Conservation (phyloP, 2,888 invertebrate species). For the Nomada fabriciana region DNA sequence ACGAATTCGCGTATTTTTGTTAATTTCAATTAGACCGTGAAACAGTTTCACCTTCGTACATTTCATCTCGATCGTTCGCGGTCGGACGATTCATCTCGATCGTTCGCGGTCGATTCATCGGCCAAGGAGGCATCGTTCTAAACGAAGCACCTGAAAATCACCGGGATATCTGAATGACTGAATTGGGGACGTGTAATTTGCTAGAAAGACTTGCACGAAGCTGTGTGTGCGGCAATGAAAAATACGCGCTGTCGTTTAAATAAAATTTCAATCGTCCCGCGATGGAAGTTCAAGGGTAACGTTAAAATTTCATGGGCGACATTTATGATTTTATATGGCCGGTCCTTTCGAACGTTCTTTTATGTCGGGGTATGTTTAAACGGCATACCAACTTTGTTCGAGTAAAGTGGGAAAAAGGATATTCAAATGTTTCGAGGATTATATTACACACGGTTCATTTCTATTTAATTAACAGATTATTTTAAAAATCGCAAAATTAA, state of each 20-base stretch:
- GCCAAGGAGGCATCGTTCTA: background rate
- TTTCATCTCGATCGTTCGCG: background rate
- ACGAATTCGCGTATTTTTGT: conserved; percentile 5
- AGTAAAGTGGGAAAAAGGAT: too few relatives aligned
- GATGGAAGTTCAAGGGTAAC: conserved; percentile 12
- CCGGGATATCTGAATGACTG: background rate
- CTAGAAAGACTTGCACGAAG: too few relatives aligned
- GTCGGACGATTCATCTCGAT: background rate
- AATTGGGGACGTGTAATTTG: background rate
- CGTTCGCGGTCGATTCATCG: background rate
- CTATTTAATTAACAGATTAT: too few relatives aligned
- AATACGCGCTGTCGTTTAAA: background rate
- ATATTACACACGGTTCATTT: too few relatives aligned
- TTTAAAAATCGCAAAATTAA: too few relatives aligned
- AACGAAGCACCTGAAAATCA: background rate
- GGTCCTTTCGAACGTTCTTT: too few relatives aligned
- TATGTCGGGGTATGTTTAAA: too few relatives aligned
- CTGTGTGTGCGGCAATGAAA: background rate
- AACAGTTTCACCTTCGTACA: background rate
- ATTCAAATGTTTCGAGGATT: too few relatives aligned
- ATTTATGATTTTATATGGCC: background rate
- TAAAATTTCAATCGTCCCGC: background rate
- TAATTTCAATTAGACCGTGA: conserved; percentile 29
- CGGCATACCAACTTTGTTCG: too few relatives aligned
- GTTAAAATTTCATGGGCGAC: background rate